These are phyloP conservation scores for Pica pica DNA, from an alignment of 2,113 vertebrate genomes.

Conservation along the genomic window DNA sequence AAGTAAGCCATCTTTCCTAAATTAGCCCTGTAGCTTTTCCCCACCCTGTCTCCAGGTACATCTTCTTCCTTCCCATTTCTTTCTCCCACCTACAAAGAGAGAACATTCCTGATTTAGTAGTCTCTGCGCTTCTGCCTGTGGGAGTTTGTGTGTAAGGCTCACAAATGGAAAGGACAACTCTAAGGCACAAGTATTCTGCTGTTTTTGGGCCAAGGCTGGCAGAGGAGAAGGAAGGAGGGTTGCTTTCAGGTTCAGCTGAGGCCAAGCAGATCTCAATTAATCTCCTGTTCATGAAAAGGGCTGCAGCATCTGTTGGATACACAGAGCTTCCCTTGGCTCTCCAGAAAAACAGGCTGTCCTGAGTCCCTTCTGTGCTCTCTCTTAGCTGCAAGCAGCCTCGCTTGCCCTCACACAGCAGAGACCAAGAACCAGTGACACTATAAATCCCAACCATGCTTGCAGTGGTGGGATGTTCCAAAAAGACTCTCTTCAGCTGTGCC, in stretches of 20 bases:
- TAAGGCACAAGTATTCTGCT: neutral
- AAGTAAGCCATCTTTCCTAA: constrained; percentile 37
- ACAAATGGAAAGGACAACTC: constrained; percentile 4
- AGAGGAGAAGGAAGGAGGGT: neutral
- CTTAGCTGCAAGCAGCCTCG: neutral
- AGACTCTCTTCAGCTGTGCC: neutral
- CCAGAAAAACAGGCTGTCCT: neutral
- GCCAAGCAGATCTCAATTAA: neutral
- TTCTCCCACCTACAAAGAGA: constrained; percentile 42
- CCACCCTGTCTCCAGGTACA: constrained; percentile 47
- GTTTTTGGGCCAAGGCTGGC: neutral
- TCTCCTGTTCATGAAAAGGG: neutral
- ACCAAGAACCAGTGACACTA: neutral
- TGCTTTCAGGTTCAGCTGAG: neutral
- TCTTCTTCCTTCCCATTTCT: constrained; percentile 49
- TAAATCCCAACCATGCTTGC: neutral
- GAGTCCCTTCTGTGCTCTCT: neutral
- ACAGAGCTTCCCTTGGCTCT: neutral
- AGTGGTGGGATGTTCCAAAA: neutral
- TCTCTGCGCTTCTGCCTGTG: neutral
- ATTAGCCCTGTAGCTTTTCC: constrained; percentile 25
- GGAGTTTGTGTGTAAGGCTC: constrained; percentile 15
- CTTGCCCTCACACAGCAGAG: neutral
- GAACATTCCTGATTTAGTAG: constrained; percentile 39
- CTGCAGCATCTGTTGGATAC: neutral